phyloP scores from a whole-genome alignment of 2,113 vertebrate genomes.

The Psilopsiagon aymara region DNA sequence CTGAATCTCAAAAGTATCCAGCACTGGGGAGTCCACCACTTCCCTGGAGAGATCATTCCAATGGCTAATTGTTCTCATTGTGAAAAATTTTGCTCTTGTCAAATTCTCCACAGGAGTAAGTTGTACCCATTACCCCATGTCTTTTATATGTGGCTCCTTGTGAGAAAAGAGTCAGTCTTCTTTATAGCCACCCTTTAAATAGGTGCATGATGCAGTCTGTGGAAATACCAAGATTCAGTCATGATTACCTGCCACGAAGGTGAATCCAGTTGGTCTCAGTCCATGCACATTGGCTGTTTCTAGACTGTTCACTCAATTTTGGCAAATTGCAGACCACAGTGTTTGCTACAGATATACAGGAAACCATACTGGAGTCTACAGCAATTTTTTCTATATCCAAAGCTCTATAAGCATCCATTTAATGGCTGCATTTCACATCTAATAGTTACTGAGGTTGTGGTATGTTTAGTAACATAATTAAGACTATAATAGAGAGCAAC shows the following conservation, averaged over 20 bases:
- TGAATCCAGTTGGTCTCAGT: not conserved
- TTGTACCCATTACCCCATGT: not conserved
- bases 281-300: not conserved
- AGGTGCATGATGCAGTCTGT: not conserved
- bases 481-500: not conserved
- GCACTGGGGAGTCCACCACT: not conserved
- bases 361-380: not conserved
- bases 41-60: not conserved
- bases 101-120: not conserved
- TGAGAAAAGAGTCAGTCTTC: not conserved
- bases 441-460: not conserved
- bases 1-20: not conserved
- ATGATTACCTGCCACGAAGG: not conserved
- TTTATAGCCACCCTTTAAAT: not conserved
- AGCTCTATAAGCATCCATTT: not conserved
- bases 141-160: not conserved
- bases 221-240: not conserved
- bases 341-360: not conserved
- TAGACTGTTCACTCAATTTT: not conserved
- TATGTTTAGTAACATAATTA: not conserved
- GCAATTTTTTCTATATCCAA: not conserved
- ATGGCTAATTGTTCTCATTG: not conserved
- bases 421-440: not conserved
- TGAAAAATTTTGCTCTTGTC: not conserved
- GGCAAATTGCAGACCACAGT: not conserved